Conservation (phyloP, 2,888 invertebrate species). For the Stenichneumon culpator region DNA sequence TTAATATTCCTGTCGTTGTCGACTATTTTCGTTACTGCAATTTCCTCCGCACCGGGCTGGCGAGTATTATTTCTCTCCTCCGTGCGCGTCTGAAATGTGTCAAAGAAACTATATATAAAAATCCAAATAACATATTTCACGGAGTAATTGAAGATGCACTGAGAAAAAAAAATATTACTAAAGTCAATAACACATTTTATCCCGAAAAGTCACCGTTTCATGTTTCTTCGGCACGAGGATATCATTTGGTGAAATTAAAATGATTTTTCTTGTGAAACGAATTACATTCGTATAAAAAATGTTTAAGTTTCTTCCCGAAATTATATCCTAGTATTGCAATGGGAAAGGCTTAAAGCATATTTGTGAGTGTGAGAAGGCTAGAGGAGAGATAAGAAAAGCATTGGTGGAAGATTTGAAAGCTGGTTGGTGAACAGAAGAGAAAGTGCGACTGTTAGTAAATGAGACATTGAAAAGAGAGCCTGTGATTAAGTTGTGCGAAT, state of each 20-base stretch:
- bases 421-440: no score
- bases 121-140: neutral
- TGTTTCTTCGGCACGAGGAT: neutral
- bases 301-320: no score
- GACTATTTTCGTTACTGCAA: neutral
- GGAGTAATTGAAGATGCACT: neutral
- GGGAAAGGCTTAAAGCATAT: no score
- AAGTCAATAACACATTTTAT: no score
- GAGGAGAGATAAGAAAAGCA: no score
- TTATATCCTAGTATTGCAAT: no score
- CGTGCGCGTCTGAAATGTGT: constrained; percentile 43
- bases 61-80: constrained; percentile 25
- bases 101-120: neutral
- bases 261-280: neutral
- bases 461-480: no score
- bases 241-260: neutral
- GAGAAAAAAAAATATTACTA: neutral
- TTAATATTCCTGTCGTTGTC: constrained; percentile 21
- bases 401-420: no score
- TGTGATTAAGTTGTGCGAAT: no score
- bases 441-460: no score
- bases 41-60: neutral
- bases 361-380: no score
- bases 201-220: no score
- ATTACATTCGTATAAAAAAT: neutral